A percentile compares a stretch with the other conserved stretches of the same genome.
Evolutionary conservation across 2,888 invertebrate species (phyloP).

Genomic region (Drosophila sordidula): DNA sequence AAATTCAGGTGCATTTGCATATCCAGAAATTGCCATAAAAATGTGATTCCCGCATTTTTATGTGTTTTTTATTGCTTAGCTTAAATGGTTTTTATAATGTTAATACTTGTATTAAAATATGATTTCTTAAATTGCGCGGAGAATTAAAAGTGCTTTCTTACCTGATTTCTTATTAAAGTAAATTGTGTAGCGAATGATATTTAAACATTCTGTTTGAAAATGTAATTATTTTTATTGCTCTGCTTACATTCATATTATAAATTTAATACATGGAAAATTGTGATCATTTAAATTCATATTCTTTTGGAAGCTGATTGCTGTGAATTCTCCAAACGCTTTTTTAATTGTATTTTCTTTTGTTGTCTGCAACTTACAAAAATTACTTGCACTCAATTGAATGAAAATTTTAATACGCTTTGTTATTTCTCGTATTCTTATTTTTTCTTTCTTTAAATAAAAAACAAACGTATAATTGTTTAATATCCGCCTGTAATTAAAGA

Average conservation of each 20-base stretch:
- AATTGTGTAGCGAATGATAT: no score
- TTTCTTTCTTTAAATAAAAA: background rate
- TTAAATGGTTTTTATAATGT: background rate
- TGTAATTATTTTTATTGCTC: no score
- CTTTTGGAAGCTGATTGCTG: background rate
- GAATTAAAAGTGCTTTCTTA: no score
- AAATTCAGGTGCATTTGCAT: background rate
- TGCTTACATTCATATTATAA: no score
- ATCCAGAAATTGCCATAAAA: background rate
- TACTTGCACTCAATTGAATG: background rate
- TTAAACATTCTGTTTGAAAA: no score
- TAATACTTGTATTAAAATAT: background rate
- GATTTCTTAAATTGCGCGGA: background rate
- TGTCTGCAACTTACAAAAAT: background rate
- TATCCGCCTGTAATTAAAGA: conserved; percentile 1
- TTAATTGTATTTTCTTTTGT: background rate
- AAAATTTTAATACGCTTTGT: background rate
- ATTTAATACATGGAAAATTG: no score
- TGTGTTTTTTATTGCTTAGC: background rate
- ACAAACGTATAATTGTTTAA: conserved; percentile 6
- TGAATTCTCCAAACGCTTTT: background rate
- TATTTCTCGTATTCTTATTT: background rate
- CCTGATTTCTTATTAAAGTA: no score
- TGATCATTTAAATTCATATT: background rate
- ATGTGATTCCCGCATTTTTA: background rate